Conservation (phyloP, 2,888 invertebrate species). For the Priocnemis perturbator region DNA sequence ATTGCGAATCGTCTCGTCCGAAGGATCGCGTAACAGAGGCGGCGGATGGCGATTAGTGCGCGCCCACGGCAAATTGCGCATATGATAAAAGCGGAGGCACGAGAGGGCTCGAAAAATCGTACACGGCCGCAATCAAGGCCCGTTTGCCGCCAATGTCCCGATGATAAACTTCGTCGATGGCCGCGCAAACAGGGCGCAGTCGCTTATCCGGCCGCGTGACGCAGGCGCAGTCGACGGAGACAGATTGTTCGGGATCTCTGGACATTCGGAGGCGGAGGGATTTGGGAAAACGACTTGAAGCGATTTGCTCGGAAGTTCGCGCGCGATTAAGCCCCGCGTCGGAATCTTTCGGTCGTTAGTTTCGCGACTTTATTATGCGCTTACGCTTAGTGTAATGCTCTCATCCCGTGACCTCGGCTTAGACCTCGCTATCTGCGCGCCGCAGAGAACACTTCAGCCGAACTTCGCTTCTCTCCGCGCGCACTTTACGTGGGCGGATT, state of each 20-base stretch:
- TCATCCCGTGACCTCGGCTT: constrained; percentile 57
- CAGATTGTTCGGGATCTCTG: constrained; percentile 38
- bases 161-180: no score
- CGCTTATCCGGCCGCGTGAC: no score
- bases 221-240: no score
- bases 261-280: not conserved
- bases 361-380: constrained; percentile 55
- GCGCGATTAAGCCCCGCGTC: constrained; percentile 29
- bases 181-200: no score
- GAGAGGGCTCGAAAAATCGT: no score
- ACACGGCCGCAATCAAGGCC: no score
- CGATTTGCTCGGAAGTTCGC: constrained; percentile 34
- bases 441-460: constrained; percentile 35
- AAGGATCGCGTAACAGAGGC: no score
- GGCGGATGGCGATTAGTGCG: no score
- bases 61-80: no score
- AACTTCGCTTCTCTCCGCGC: constrained; percentile 1
- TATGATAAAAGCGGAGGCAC: no score
- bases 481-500: constrained; percentile 11
- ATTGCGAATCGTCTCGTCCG: no score
- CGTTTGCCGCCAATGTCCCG: no score
- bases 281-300: constrained; percentile 29
- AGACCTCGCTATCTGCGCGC: constrained; percentile 53
- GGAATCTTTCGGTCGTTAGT: constrained; percentile 52
- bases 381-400: constrained; percentile 57